A percentile compares a stretch with the other conserved stretches of the same genome.
phyloP scores from a whole-genome alignment of 2,797 vertebrate species.

The Melanogrammus aeglefinus region DNA sequence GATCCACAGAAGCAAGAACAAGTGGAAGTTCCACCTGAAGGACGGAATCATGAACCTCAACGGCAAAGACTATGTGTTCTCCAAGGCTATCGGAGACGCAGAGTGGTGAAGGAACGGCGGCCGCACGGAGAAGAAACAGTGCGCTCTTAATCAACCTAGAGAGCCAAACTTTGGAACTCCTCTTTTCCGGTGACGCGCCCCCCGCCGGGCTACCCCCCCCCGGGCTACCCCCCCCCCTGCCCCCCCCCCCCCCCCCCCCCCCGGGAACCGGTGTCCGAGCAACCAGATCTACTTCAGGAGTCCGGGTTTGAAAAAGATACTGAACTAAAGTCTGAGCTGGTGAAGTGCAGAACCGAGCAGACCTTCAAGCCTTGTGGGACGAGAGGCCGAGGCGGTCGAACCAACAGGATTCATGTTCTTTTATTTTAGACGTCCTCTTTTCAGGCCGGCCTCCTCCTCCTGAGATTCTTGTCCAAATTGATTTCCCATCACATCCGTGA shows the following conservation, averaged over 20 bases:
- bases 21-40: constrained; percentile 99
- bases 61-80: constrained; percentile 98
- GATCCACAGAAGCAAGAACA: constrained; percentile 99
- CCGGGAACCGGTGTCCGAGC: constrained; percentile 64
- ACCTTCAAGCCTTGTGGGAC: constrained; percentile 42
- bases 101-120: constrained; percentile 86
- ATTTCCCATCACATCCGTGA: constrained; percentile 35
- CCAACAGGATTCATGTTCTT: constrained; percentile 41
- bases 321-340: constrained; percentile 51
- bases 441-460: constrained; percentile 25
- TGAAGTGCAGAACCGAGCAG: constrained; percentile 53
- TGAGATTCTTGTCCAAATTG: constrained; percentile 39
- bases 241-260: too few relatives aligned
- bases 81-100: constrained; percentile 98
- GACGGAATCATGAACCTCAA: constrained; percentile 99
- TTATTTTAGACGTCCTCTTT: constrained; percentile 5
- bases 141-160: neutral
- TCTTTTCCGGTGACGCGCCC: constrained; percentile 58
- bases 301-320: constrained; percentile 33
- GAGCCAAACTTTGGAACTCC: constrained; percentile 51
- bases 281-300: constrained; percentile 62
- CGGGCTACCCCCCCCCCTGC: constrained; percentile 40
- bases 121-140: neutral
- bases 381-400: constrained; percentile 37
- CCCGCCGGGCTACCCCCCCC: constrained; percentile 31